Evolutionary conservation across 2,797 vertebrate species (phyloP).

Genomic region (Anabacerthia variegaticeps): DNA sequence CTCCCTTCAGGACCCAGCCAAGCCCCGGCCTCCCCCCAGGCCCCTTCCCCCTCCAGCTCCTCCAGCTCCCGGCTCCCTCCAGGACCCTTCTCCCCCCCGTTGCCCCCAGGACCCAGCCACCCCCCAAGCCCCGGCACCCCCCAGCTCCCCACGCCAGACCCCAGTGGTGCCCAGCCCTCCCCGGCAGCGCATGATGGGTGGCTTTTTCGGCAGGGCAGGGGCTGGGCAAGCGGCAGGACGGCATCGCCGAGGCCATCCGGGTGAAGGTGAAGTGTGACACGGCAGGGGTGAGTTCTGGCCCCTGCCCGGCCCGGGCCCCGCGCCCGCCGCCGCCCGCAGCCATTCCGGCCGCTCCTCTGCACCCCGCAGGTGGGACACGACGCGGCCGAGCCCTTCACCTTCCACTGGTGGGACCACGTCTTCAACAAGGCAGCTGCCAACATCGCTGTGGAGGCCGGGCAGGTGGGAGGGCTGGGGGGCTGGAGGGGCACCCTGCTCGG

Average conservation of each 20-base stretch:
- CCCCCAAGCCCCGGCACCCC: too few species aligned
- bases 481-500: accelerated
- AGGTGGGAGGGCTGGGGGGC: constrained; percentile 67
- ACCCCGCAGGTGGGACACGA: constrained; percentile 84
- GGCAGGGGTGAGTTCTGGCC: neutral
- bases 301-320: accelerated
- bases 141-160: too few species aligned
- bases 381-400: constrained; percentile 87
- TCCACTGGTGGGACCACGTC: constrained; percentile 96
- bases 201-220: constrained; percentile 82
- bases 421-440: constrained; percentile 90
- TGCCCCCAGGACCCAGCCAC: too few species aligned
- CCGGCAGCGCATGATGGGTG: neutral
- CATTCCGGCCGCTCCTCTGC: neutral
- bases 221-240: constrained; percentile 84
- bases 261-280: constrained; percentile 90
- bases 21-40: neutral
- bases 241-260: constrained; percentile 87
- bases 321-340: accelerated
- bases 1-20: neutral
- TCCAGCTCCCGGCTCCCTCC: too few species aligned
- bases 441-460: constrained; percentile 81
- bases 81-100: too few species aligned
- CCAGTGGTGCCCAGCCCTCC: too few species aligned
- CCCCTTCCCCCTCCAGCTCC: neutral